Base-by-base conservation (phyloP, 2,797 vertebrate species). In the Anguilla megastoma region DNA sequence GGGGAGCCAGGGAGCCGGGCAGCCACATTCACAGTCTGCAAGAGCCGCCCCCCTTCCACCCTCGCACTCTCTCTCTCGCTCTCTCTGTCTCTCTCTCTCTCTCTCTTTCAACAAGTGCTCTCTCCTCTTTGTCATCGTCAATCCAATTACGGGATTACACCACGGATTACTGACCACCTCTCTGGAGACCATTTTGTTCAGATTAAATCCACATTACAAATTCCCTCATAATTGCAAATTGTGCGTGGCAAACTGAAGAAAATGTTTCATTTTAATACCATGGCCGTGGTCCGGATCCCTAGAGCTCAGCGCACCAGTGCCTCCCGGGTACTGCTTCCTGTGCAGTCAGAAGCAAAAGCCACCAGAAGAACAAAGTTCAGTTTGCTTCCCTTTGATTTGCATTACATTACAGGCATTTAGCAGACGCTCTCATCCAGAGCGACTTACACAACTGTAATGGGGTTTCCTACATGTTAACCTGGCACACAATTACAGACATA, bases 111-210 rank as follows among this genome's bases (percentile, higher is more conserved):
- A 60, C 71, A 8, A 50, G 36, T 80, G 48, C 48, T 2, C 41
- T 76, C 63, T 24, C 30, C 66, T 54, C 48, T 86, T 90, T 90
- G 88, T 89, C 86, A 91, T 90, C 86, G 90, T 90, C 89, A 92
- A 90, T 91, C 86, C 89, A 91, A 91, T 92, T 91, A 90, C 58
- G 87, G 86, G 89, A 91, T 92, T 90, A 90, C 89, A 90, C 90
- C 88, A 89, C n/a, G 66, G 87, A 89, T 89, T 91, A 90, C 87
- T 91, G 90, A 91, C 89, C 87, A 84, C 36, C 79, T 60, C 89
- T 88, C 79, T 45, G 30, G 76, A 71, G 88, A 87, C 69, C 87
- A 86, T 88, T 90, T 90, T 89, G 90, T 88, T 87, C 87, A 24
- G 86, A 90, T 88, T 66, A 90, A 91, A 90, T 90, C 88, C 84